A percentile compares a stretch with the other conserved stretches of the same genome.
Conservation (phyloP, 2,888 invertebrate genomes). For the Lamellibrachia columna region DNA sequence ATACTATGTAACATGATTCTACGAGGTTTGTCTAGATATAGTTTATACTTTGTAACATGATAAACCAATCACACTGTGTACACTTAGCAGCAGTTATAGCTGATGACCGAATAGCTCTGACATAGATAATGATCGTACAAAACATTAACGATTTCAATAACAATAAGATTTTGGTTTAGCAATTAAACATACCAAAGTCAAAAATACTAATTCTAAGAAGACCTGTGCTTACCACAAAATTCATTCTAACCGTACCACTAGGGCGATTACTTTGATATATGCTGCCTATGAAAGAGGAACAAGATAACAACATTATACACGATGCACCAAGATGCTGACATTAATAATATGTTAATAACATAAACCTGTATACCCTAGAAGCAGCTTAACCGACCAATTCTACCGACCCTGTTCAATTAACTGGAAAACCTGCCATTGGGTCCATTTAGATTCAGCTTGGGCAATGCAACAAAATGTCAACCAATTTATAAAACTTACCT, state of each 20-base stretch:
- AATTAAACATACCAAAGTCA: not conserved
- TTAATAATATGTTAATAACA: not conserved
- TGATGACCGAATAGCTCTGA: not conserved
- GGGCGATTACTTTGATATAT: not conserved
- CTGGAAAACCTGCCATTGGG: not conserved
- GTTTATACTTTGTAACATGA: too few species aligned
- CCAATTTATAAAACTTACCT: too few species aligned
- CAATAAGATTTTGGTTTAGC: not conserved
- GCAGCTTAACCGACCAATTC: not conserved
- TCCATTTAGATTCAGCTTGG: too few species aligned
- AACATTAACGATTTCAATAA: slow-evolving; percentile 8
- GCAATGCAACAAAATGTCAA: too few species aligned
- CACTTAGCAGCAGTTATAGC: not conserved
- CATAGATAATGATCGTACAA: not conserved
- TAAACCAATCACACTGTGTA: too few species aligned
- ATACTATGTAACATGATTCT: too few species aligned
- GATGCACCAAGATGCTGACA: not conserved
- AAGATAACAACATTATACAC: not conserved
- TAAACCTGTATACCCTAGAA: not conserved
- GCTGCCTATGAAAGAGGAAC: slow-evolving; percentile 16
- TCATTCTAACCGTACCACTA: not conserved
- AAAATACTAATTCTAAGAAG: slow-evolving; percentile 16
- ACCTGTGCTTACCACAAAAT: not conserved
- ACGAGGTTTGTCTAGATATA: too few species aligned
- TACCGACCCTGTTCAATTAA: not conserved